These are phyloP conservation scores for Datnioides undecimradiatus DNA, from an alignment of 2,113 vertebrate genomes.

Conservation along the genomic window DNA sequence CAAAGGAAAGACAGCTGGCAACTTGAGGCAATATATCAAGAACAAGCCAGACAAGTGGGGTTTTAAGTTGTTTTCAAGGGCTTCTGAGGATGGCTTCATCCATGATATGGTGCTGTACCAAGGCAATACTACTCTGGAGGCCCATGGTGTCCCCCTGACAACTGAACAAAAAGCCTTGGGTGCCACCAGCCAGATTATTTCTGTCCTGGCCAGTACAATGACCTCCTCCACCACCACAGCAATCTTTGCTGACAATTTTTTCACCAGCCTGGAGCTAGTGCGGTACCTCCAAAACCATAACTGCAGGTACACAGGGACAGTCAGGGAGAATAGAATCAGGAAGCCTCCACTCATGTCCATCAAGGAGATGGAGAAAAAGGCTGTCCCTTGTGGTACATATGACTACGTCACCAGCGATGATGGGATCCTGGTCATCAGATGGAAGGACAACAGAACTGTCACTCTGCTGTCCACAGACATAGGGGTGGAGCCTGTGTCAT, in stretches of 20 bases:
- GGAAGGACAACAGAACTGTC: not conserved
- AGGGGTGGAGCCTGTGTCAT: constrained; percentile 16
- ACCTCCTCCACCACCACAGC: not conserved
- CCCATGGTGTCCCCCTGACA: not conserved
- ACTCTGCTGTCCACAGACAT: constrained; percentile 26
- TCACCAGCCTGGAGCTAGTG: not conserved
- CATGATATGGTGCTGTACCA: constrained; percentile 23
- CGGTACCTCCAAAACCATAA: not conserved
- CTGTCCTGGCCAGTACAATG: not conserved
- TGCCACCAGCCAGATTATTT: constrained; percentile 1
- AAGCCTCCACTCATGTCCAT: constrained; percentile 8
- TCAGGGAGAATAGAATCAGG: not conserved
- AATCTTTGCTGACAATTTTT: constrained; percentile 7
- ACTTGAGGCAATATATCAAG: constrained; percentile 14
- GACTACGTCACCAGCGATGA: constrained; percentile 5
- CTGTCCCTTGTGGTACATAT: not conserved
- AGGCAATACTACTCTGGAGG: constrained; percentile 6
- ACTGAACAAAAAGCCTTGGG: not conserved
- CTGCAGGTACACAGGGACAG: constrained; percentile 13
- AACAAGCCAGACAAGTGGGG: constrained; percentile 31
- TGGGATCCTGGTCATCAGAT: constrained; percentile 18
- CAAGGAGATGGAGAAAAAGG: constrained; percentile 19
- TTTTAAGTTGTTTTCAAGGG: constrained; percentile 28
- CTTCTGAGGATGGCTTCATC: constrained; percentile 35
- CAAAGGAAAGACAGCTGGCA: constrained; percentile 28